phyloP scores from a whole-genome alignment of 2,113 vertebrate species.

The Mellivora capensis region DNA sequence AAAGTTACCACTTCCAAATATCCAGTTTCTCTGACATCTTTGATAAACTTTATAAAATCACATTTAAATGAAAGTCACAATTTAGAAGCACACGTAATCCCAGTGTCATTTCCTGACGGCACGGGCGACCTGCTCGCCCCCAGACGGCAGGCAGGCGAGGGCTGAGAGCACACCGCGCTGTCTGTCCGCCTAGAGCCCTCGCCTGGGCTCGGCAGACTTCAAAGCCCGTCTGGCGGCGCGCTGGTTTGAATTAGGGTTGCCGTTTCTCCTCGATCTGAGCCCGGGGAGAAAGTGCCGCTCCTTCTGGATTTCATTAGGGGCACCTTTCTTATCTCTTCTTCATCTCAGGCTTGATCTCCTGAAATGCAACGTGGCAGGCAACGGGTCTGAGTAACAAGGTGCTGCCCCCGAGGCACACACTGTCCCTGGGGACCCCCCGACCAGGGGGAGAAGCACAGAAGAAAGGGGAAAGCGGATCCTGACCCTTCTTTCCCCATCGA shows the following conservation, averaged over 20 bases:
- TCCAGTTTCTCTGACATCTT: not conserved
- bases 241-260: slow-evolving; percentile 95
- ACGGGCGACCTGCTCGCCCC: not conserved
- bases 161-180: slow-evolving; percentile 30
- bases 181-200: slow-evolving; percentile 81
- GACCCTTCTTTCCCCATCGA: slow-evolving; percentile 73
- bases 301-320: slow-evolving; percentile 95
- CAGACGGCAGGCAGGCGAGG: not conserved
- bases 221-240: slow-evolving; percentile 89
- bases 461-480: slow-evolving; percentile 69
- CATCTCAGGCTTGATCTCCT: slow-evolving; percentile 89
- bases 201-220: slow-evolving; percentile 86
- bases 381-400: slow-evolving; percentile 85
- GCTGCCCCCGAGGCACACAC: slow-evolving; percentile 83
- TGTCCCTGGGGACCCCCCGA: slow-evolving; percentile 74
- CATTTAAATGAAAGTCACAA: fast-evolving
- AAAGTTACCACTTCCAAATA: fast-evolving
- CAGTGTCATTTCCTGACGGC: fast-evolving
- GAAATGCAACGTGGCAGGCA: slow-evolving; percentile 91
- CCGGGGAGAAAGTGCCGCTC: slow-evolving; percentile 87
- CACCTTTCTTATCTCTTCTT: slow-evolving; percentile 96
- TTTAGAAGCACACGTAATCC: fast-evolving
- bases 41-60: fast-evolving
- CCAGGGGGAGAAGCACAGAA: not conserved
- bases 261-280: slow-evolving; percentile 88